Base-by-base conservation (phyloP, 1,140 invertebrate genomes). In the Atta colombica region DNA sequence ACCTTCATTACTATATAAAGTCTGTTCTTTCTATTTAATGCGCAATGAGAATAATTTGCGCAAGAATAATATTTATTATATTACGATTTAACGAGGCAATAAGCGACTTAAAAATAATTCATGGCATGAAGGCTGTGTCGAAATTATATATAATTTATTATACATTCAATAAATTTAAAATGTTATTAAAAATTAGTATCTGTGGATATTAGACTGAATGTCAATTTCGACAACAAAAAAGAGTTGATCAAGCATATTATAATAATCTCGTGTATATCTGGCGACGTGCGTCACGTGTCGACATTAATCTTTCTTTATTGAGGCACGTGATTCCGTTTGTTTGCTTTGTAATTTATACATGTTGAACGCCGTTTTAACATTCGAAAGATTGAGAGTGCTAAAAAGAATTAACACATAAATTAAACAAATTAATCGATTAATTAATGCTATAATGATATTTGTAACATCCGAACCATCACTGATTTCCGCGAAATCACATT, bases 241-340 rank as follows among this genome's bases (percentile, higher is more conserved):
- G 35, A 81, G 31, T 28, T 72, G 39, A 84, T 74, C 25, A 49
- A 84, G 55, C 55, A 45, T 18, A 45, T 82, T 12, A 8, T 35
- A 31, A 51, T 74, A 61, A 84, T 82, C 53, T n/a, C 35, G 18
- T 16, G 18, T 21, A 31, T 86, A 86, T 86, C 84, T 69, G 21
- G 39, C 6, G 12, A 55, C 25, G 14, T 60, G 58, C 53, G 53
- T 86, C 53, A 81, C 53, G 85, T 86, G 63, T 28, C 61, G 84
- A 10, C 75, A 69, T 69, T 86, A 86, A 86, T 69, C 55, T 82
- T 49, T 86, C 45, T 63, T 82, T 86, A 86, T 86, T 77, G 28
- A 31, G n/a, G 6, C 77, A 69, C 25, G 39, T 86, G 85, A 81
- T 86, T 2, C n/a, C 69, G 60, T 63, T 84, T 81, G 60, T 63